Evolutionary conservation across 2,113 vertebrate genomes (phyloP), one percentile per base, ranked within the genome.

Genomic region (Martes martes): DNA sequence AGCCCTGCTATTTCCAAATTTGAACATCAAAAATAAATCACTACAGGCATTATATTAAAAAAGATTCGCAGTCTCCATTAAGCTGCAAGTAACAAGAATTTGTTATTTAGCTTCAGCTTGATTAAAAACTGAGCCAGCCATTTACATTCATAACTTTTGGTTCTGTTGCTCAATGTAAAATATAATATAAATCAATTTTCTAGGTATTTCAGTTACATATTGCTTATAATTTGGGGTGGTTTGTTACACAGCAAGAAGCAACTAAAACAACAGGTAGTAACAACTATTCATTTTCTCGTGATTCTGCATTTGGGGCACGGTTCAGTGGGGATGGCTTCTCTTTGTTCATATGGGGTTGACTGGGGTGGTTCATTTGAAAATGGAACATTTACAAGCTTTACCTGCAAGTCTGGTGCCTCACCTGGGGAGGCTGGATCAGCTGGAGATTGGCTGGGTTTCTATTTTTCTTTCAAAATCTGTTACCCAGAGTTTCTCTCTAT

Each of bases 21-120:
- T 95, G 45, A 89, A 71, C 31, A 61, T 57, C 23, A 84, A 89
- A 91, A 92, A 45, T 89, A 90, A 52, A 69, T 89, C 63, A 95
- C 11, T 52, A 36, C 14, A 80, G 26, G 28, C 21, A 84, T 63
- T 73, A 11, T 57, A 24, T 84, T 79, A 52, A 15, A 88, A 83
- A 78, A 89, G 45, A 83, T 78, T 95, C 78, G 84, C 79, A 84
- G 79, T 78, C 16, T 89, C 47, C 59, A 79, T 23, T 78, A 84
- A 89, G 23, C 42, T 92, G 61, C 39, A 36, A 55, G 9, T 78
- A 94, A 88, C 39, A 95, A 52, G 45, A 85, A 85, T 36, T 83
- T 83, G 31, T 52, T 87, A 55, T 67, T 92, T 88, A 61, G 69
- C 21, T 78, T 92, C 4, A 0, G 23, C 26, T 83, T 92, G 50